Base-by-base conservation (phyloP, 2,113 vertebrate species). In the Hepsetus odoe region DNA sequence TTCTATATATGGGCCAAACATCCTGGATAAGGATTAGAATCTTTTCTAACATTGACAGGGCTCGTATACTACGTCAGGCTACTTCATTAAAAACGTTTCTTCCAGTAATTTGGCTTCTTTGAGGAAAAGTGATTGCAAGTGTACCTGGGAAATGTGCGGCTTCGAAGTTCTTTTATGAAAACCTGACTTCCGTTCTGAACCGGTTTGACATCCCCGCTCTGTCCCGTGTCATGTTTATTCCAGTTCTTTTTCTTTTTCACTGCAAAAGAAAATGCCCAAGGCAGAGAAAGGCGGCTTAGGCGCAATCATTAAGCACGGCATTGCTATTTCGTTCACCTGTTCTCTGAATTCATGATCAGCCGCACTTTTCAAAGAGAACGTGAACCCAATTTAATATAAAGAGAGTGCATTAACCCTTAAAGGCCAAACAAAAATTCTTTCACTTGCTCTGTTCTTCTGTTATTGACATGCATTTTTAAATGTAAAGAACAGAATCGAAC, bases 231-330 rank as follows among this genome's bases (percentile, higher is more conserved):
- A 0, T 98, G 94, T 75, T 98, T 98, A 84, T 94, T 95, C 96
- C 95, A 97, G 88, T 95, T 96, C 86, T 95, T 95, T 91, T 98
- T 99, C 94, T 98, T 98, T 93, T 98, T 99, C 90, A 98, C 98
- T 99, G 87, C 4, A 76, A 86, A 84, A 1, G 22, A 76, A 72
- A 58, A 78, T 28, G n/a, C 20, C 28, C 12, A 38, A 67, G 65
- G 4, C 16, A 42, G 1, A 33, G 12, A 8, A 22, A 33, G 26
- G 28, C 8, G 10, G 20, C 33, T 71, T 18, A 59, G n/a, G 10
- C 4, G 24, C 44, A 42, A 5, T 59, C 2, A 32, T 13, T 59
- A 18, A 22, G 59, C 58, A 32, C 4, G 26, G 55, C 18, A 1
- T 9, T 18, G 38, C 24, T 44, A 44, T 44, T 44, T 4, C 42